phyloP scores from a whole-genome alignment of 2,113 vertebrate species.

The human region GRCh38 chr5:79756501-79757000 shows the following conservation, averaged over 20 bases:
- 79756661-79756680: background rate
- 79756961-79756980: too few species aligned
- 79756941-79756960: too few species aligned
- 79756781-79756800: constrained; percentile 30
- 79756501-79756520: background rate
- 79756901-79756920: background rate
- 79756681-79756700: constrained; percentile 9
- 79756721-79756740: constrained; percentile 44
- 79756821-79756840: constrained; percentile 41
- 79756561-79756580: background rate
- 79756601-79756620: background rate
- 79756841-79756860: constrained; percentile 36
- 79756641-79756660: background rate
- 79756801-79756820: constrained; percentile 5
- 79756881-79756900: constrained; percentile 17
- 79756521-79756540: background rate
- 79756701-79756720: background rate
- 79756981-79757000: too few species aligned
- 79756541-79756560: background rate
- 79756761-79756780: constrained; percentile 27
- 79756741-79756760: background rate
- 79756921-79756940: too few species aligned
- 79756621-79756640: background rate
- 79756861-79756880: background rate
- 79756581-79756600: background rate